Conservation (phyloP, 2,113 vertebrate species). For the Trachemys scripta region DNA sequence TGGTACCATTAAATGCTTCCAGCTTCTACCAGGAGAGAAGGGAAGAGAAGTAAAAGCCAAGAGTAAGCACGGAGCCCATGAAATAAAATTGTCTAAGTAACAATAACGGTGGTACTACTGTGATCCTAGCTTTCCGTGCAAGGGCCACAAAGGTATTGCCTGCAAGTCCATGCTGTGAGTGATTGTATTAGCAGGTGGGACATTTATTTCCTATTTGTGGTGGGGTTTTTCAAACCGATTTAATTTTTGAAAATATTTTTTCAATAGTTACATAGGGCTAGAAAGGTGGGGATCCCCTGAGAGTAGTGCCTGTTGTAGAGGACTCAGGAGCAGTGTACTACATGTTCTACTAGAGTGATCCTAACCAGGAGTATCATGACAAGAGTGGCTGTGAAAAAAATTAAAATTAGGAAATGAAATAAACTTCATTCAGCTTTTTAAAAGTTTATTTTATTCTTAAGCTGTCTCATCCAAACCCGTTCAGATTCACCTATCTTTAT, state of each 20-base stretch:
- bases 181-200: slow-evolving; percentile 68
- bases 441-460: background rate
- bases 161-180: background rate
- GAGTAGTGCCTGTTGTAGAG: fast-evolving
- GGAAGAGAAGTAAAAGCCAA: background rate
- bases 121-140: slow-evolving; percentile 1
- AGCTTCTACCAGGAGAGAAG: background rate
- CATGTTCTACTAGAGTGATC: background rate
- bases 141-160: slow-evolving; percentile 28
- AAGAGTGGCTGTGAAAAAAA: background rate
- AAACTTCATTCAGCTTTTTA: background rate
- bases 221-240: slow-evolving; percentile 31
- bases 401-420: background rate
- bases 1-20: background rate
- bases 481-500: background rate
- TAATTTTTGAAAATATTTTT: background rate
- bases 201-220: slow-evolving; percentile 44
- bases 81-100: background rate
- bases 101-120: background rate
- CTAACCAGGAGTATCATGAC: background rate
- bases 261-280: background rate
- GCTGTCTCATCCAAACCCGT: background rate
- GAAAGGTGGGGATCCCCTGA: slow-evolving; percentile 31
- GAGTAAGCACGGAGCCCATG: background rate
- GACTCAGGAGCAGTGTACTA: background rate